phyloP scores from a whole-genome alignment of 2,797 vertebrate species.

The Argya squamiceps region DNA sequence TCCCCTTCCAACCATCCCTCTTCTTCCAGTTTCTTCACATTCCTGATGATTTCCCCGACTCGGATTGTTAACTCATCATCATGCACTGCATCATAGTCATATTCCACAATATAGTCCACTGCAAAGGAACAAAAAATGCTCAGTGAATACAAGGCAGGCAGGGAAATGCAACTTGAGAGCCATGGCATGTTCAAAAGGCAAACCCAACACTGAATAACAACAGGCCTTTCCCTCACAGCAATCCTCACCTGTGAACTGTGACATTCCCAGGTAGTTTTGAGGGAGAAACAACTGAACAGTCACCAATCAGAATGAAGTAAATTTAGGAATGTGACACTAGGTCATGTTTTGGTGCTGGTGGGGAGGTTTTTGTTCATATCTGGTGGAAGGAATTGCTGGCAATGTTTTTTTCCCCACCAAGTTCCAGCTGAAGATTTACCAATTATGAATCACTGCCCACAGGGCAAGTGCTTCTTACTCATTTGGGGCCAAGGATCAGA shows the following conservation, averaged over 20 bases:
- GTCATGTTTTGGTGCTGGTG: not conserved
- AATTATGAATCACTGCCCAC: not conserved
- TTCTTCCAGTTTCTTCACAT: conserved; percentile 89
- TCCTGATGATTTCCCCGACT: conserved; percentile 90
- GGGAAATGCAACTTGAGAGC: not conserved
- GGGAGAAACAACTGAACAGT: accelerated
- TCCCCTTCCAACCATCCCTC: conserved; percentile 98
- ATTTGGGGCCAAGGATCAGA: not conserved
- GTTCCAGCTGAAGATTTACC: not conserved
- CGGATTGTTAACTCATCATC: conserved; percentile 93
- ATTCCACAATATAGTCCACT: conserved; percentile 94
- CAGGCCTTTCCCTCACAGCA: not conserved
- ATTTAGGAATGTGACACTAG: not conserved
- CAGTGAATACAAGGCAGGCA: not conserved
- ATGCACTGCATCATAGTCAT: conserved; percentile 90
- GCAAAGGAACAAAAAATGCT: not conserved
- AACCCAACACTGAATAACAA: not conserved
- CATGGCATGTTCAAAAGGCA: not conserved
- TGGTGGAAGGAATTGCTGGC: not conserved
- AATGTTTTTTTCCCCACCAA: not conserved
- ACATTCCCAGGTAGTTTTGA: not conserved
- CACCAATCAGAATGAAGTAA: not conserved
- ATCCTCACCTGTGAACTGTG: not conserved
- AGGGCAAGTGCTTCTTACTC: not conserved
- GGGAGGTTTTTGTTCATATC: not conserved